Evolutionary conservation across 1,140 invertebrate genomes (phyloP), one percentile per base, ranked within the genome.

Genomic region (Diachasma alloeum): DNA sequence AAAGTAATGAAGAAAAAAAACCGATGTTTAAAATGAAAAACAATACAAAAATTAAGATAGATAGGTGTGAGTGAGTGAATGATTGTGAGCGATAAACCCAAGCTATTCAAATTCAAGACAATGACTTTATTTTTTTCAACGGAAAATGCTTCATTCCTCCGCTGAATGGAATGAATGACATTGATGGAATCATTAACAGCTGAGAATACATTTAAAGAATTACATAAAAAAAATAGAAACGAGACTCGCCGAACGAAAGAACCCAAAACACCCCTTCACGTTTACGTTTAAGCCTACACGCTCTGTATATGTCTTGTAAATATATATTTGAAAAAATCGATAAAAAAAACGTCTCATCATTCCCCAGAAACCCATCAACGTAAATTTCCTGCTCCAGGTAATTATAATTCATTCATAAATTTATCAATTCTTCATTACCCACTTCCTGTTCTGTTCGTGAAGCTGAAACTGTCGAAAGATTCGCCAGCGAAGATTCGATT

Each of bases 241-340:
- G 42, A 77, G 68, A 75, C 68, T 79, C 46, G 71, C 59, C 26
- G 39, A 75, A 77, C 24, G 46, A 76, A 78, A 76, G 37, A 74
- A 74, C 24, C 48, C n/a, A 69, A 74, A 68, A 48, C 76, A 59
- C 56, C 75, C 71, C 69, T 63, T 79, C 48, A 75, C 68, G 69
- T 73, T 79, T 70, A 81, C 74, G 13, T 81, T 80, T 83, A 85
- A 84, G 80, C 78, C 78, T 84, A 85, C 81, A 89, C 84, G 83
- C 84, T 87, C 86, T 90, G 88, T 89, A 90, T 88, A 90, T 90
- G 88, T 89, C 87, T 90, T 89, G 87, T 89, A 89, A 89, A 90
- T 89, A 90, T 87, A 88, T 86, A 89, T 84, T 85, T 87, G 83
- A 87, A 84, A 85, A 87, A 83, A 63, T 6, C 24, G 59, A 63